Base-by-base conservation (phyloP, 2,113 vertebrate species). In the Callorhinus ursinus region DNA sequence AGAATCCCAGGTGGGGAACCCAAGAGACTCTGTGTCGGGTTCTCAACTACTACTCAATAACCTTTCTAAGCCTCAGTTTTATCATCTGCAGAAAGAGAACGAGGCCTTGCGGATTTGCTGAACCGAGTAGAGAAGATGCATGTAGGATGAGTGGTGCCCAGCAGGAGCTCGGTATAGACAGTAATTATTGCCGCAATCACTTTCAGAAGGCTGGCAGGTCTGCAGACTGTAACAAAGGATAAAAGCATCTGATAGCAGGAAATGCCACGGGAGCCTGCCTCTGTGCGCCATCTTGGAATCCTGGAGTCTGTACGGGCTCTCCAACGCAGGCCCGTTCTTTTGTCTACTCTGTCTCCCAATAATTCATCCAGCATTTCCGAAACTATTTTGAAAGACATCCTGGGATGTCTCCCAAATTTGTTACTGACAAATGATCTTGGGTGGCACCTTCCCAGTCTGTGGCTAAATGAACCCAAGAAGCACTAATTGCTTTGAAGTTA, bases 401-500 rank as follows among this genome's bases (percentile, higher is more conserved):
- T 94, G 92, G 79, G 51, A 92, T 98, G 90, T 72, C 95, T 88
- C 18, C 88, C 93, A 93, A 96, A 90, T 96, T 97, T 96, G 83
- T 96, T 94, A 92, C 83, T 98, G 79, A 98, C 96, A 97, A 97
- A 97, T 97, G 92, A 28, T 77, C 82, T 94, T 97, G 90, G 72
- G 90, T 94, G 90, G 96, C 92, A 98, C 51, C 94, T 98, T 98
- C 92, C 92, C 80, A 77, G 93, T 98, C 85, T 74, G 89, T 96
- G 87, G 57, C 87, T 98, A 98, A 97, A 98, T 82, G 93, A 98
- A 97, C 79, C 49, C 72, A 96, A 93, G 90, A 98, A 98, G 65
- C 89, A 95, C 93, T 98, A 98, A 98, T 98, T 98, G 95, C 95
- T 98, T 98, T 97, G 93, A 98, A 98, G 97, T 97, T 98, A 98